Evolutionary conservation across 1,140 invertebrate species (phyloP).

Genomic region (Cecropterus lyciades): DNA sequence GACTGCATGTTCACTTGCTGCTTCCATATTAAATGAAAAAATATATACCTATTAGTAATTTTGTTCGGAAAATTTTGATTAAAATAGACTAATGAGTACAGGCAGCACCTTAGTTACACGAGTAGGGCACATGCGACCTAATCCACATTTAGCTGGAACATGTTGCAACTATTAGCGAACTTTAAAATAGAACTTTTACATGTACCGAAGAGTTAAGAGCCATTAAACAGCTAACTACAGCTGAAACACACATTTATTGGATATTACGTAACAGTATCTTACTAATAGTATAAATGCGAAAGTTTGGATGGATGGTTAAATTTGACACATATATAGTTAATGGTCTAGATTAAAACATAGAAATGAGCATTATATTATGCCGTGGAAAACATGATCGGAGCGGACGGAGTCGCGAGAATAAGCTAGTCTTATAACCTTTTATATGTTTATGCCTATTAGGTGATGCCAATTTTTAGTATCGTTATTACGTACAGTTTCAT

Average conservation of each 20-base stretch:
- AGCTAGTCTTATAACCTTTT: too few species aligned
- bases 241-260: not conserved
- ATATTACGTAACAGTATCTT: not conserved
- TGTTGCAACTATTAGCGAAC: conserved; percentile 13
- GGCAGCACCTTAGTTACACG: not conserved
- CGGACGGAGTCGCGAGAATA: too few species aligned
- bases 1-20: too few species aligned
- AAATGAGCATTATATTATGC: too few species aligned
- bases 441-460: not conserved
- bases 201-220: not conserved
- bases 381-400: too few species aligned
- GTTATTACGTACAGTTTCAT: too few species aligned
- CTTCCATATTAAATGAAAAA: too few species aligned
- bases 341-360: too few species aligned
- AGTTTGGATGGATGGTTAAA: too few species aligned
- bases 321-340: too few species aligned
- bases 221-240: not conserved
- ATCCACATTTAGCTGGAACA: conserved; percentile 4
- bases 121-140: conserved; percentile 10
- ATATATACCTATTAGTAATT: not conserved
- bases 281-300: too few species aligned
- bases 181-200: conserved; percentile 16
- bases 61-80: not conserved
- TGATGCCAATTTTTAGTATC: too few species aligned
- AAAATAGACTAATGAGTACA: not conserved